A percentile compares a stretch with the other conserved stretches of the same genome.
Conservation (phyloP, 2,797 vertebrate species). For the Prionace glauca region DNA sequence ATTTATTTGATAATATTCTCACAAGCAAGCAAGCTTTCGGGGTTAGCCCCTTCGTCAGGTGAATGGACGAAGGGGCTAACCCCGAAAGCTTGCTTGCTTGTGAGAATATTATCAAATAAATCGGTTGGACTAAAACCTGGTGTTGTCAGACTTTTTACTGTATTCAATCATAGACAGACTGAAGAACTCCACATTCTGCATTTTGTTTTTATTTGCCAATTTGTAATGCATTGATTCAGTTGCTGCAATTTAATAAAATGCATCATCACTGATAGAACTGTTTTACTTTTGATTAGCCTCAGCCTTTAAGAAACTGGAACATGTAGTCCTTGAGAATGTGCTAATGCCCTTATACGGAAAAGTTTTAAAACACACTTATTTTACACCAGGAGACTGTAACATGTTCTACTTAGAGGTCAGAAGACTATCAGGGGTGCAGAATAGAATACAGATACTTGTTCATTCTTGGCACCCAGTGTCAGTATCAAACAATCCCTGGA, state of each 20-base stretch:
- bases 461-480: background rate
- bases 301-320: too few species aligned
- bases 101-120: too few species aligned
- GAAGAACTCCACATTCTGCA: background rate
- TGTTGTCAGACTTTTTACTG: too few species aligned
- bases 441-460: background rate
- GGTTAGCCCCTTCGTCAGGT: too few species aligned
- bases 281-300: background rate
- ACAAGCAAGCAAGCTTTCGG: too few species aligned
- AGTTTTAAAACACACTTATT: background rate
- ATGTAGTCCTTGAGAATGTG: background rate
- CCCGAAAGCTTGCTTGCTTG: too few species aligned
- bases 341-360: background rate
- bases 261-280: background rate
- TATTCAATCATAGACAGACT: background rate
- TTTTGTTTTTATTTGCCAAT: background rate
- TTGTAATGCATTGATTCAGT: background rate
- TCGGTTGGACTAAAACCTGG: too few species aligned
- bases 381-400: background rate
- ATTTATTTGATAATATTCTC: too few species aligned
- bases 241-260: background rate
- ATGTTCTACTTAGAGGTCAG: background rate
- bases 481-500: background rate
- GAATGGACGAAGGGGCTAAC: too few species aligned
- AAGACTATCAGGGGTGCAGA: background rate